Conservation (phyloP, 1,140 invertebrate genomes). For the Drosophila lacteicornis region DNA sequence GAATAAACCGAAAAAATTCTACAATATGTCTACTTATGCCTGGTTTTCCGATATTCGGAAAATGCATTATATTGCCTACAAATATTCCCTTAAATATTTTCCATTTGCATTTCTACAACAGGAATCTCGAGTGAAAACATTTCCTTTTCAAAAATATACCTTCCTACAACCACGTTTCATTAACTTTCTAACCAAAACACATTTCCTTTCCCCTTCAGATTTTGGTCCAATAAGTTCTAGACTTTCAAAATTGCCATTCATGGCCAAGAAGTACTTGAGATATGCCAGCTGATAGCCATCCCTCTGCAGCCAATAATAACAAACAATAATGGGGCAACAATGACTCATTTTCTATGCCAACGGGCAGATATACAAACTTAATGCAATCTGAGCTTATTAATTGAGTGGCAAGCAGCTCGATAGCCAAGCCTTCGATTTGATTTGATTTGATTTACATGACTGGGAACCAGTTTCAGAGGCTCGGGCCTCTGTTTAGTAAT, state of each 20-base stretch:
- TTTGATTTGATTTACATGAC: conserved; percentile 44
- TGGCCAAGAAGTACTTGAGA: conserved; percentile 3
- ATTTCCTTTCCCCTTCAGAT: conserved; percentile 5
- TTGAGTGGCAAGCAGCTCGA: conserved; percentile 2
- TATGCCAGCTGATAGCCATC: conserved; percentile 10
- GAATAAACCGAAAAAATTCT: no score
- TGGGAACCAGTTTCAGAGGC: background rate
- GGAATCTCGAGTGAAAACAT: background rate
- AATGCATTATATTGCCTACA: no score
- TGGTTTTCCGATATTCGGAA: no score
- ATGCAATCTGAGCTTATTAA: conserved; percentile 42
- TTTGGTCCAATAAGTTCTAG: conserved; percentile 11
- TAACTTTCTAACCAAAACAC: conserved; percentile 2
- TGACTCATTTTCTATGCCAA: conserved; percentile 27
- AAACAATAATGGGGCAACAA: conserved; percentile 30
- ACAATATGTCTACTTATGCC: no score
- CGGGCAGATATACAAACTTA: conserved; percentile 29
- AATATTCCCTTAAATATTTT: background rate
- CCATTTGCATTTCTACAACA: background rate
- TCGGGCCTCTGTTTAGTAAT: conserved; percentile 23
- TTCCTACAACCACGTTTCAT: background rate
- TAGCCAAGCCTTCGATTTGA: background rate
- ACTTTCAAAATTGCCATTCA: background rate
- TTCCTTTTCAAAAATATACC: background rate
- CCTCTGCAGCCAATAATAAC: conserved; percentile 17